These are phyloP conservation scores for Tapirus terrestris DNA, from an alignment of 2,113 vertebrate species.

Conservation along the genomic window DNA sequence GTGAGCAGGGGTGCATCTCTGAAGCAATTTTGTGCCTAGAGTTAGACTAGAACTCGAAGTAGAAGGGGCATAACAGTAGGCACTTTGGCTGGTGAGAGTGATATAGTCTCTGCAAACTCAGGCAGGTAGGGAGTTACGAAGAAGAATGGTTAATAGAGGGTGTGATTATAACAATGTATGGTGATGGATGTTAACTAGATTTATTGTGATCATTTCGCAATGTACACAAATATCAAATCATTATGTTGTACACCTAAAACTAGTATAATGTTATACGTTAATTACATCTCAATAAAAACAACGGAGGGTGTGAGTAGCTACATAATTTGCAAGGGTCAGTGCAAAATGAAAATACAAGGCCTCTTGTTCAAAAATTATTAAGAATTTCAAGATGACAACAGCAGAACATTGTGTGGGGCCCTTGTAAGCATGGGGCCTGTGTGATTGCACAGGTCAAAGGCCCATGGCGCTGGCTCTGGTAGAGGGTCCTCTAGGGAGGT, in stretches of 20 bases:
- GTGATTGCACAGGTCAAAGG: neutral
- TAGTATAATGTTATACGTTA: neutral
- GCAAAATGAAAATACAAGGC: neutral
- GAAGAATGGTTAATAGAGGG: neutral
- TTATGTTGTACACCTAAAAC: neutral
- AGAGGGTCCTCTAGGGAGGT: neutral
- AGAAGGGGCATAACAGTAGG: neutral
- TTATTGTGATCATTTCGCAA: neutral
- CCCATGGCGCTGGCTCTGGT: neutral
- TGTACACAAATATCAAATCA: neutral
- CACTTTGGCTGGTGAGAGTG: neutral
- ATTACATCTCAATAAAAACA: neutral
- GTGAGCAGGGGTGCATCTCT: neutral
- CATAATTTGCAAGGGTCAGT: neutral
- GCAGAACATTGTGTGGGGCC: neutral
- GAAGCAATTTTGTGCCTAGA: neutral
- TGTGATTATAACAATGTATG: neutral
- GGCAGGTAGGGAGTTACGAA: neutral
- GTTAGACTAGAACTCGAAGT: neutral
- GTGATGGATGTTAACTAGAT: neutral
- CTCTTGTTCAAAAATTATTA: neutral
- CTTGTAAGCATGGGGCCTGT: neutral
- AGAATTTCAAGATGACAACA: neutral
- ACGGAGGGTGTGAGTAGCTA: neutral
- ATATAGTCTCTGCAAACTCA: neutral